Conservation (phyloP, 2,113 vertebrate species). For the Thunnus thynnus region DNA sequence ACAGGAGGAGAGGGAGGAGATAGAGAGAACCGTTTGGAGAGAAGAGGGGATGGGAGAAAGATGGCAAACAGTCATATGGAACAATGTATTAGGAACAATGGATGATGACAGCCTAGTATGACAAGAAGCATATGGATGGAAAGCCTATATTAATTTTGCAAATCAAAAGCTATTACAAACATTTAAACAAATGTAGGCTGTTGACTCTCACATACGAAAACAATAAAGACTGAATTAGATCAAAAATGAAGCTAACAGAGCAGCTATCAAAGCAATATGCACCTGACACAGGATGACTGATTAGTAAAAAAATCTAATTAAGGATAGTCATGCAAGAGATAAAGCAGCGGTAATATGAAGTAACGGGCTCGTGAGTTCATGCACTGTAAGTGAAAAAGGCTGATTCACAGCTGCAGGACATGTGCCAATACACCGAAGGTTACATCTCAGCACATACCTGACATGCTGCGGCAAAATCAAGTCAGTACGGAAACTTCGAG, state of each 20-base stretch:
- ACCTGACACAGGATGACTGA: background rate
- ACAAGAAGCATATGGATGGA: conserved; percentile 35
- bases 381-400: conserved; percentile 3
- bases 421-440: conserved; percentile 3
- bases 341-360: conserved; percentile 7
- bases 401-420: conserved; percentile 2
- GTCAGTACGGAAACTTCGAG: conserved; percentile 29
- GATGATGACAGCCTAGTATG: conserved; percentile 53
- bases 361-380: background rate
- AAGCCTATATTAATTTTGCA: conserved; percentile 7
- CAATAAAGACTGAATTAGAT: background rate
- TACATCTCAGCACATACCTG: conserved; percentile 22
- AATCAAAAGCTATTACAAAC: conserved; percentile 19
- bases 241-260: conserved; percentile 1
- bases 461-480: conserved; percentile 41
- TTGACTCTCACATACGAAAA: conserved; percentile 25
- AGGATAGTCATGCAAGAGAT: background rate
- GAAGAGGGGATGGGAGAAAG: conserved; percentile 19
- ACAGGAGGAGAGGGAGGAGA: conserved; percentile 2
- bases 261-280: background rate
- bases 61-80: conserved; percentile 53
- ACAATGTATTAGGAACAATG: conserved; percentile 66
- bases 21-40: conserved; percentile 16
- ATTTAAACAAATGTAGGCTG: conserved; percentile 16
- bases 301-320: background rate